Evolutionary conservation across 2,113 vertebrate species (phyloP).

Genomic region (Sisor rabdophorus): DNA sequence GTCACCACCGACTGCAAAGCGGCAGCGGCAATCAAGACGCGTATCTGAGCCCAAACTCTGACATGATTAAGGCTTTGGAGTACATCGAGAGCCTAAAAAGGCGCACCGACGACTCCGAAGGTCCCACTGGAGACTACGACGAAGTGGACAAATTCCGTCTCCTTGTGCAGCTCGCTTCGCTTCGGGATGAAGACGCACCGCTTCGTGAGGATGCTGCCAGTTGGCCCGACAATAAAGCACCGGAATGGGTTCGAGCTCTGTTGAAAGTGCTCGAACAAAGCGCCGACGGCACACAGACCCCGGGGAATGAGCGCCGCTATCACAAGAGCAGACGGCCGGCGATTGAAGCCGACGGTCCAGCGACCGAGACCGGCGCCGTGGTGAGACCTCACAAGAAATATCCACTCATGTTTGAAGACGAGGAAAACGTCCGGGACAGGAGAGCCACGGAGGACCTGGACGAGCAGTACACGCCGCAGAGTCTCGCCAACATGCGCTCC

Average conservation of each 20-base stretch:
- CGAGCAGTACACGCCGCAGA: conserved; percentile 94
- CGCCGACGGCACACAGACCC: conserved; percentile 61
- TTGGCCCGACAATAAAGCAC: conserved; percentile 79
- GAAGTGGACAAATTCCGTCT: conserved; percentile 72
- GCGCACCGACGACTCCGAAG: conserved; percentile 76
- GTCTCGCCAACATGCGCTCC: conserved; percentile 88
- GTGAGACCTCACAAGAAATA: conserved; percentile 80
- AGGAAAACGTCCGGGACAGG: conserved; percentile 79
- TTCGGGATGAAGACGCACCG: conserved; percentile 72
- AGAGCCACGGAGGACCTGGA: conserved; percentile 93
- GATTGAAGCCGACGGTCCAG: conserved; percentile 51
- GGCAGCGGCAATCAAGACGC: conserved; percentile 79
- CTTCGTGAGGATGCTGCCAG: conserved; percentile 65
- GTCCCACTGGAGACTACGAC: conserved; percentile 77
- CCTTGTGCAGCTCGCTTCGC: conserved; percentile 77
- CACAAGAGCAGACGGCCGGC: conserved; percentile 64
- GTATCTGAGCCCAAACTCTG: conserved; percentile 78
- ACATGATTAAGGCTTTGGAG: conserved; percentile 94
- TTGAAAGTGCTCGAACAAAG: conserved; percentile 80
- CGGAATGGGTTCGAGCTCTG: conserved; percentile 81
- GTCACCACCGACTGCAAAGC: conserved; percentile 77
- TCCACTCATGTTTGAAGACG: conserved; percentile 82
- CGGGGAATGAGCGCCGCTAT: conserved; percentile 67
- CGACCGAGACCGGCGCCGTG: conserved; percentile 75
- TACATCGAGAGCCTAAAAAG: conserved; percentile 94